Conservation (phyloP, 2,113 vertebrate species). For the Loxodonta africana region DNA sequence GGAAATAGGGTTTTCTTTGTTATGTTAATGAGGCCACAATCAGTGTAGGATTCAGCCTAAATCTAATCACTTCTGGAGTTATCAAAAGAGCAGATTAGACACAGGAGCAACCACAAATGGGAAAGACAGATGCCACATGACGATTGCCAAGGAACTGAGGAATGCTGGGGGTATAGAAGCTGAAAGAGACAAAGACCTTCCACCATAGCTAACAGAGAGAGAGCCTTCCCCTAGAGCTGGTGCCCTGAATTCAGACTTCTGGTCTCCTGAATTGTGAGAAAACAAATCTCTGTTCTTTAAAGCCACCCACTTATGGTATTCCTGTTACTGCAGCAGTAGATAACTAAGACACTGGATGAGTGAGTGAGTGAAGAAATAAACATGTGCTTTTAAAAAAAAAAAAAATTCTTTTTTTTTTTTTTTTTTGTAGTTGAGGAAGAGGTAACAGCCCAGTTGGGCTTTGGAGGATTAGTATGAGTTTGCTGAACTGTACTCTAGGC, state of each 20-base stretch:
- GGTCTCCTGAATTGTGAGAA: background rate
- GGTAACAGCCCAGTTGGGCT: background rate
- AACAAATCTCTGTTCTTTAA: background rate
- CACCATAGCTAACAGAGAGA: too few species aligned
- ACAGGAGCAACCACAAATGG: background rate
- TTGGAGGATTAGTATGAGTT: background rate
- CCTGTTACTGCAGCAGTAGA: background rate
- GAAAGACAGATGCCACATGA: background rate
- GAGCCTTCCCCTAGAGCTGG: background rate
- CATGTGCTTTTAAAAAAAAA: background rate
- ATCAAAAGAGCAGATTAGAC: background rate
- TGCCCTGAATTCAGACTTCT: background rate
- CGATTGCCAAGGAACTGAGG: background rate
- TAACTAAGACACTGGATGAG: background rate
- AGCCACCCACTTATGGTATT: background rate
- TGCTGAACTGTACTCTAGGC: background rate
- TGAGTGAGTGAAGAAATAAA: background rate
- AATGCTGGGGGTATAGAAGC: background rate
- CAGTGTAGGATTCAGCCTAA: background rate
- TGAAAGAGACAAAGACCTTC: background rate
- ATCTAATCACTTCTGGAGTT: background rate
- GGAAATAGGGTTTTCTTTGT: background rate
- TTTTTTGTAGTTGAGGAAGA: background rate
- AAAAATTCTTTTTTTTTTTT: too few species aligned
- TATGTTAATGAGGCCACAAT: background rate